Evolutionary conservation across 2,797 vertebrate genomes (phyloP), one percentile per base, ranked within the genome.

Genomic region (Notolabrus celidotus): DNA sequence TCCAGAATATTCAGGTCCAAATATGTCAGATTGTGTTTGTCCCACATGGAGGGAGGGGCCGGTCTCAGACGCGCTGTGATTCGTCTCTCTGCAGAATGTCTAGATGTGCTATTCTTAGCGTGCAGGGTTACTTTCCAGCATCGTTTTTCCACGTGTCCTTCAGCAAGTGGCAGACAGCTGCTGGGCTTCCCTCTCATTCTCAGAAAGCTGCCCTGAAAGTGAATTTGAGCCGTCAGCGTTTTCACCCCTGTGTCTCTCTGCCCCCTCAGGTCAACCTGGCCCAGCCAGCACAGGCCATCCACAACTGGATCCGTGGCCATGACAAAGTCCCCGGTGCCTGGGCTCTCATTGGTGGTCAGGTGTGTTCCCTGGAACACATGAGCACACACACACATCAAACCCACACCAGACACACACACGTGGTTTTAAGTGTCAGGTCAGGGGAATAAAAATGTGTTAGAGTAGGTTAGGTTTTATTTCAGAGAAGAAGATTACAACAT

Each of bases 271-370:
- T 98, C 70, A 91, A 91, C 74, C 94, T 96, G 92, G 91, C 95
- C 70, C 96, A 95, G 80, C 86, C 97, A 34, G 96, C 97, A 2
- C 79, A 91, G 78, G 92, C 80, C 84, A 95, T 99, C 74, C 98
- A 99, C 87, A 97, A 99, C 71, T 99, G 98, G 98, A 97, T 99
- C 82, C 94, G 97, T 16, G 97, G 97, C 45, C 97, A 99, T 57
- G 98, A 99, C 89, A 99, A 99, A 94, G 96, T 99, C 33, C 98
- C 98, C 5, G 97, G 98, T 55, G 97, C 98, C 10, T 98, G 96
- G 97, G 77, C 95, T 1, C 82, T 92, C 79, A 94, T 99, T 50
- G 91, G 92, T 42, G 95, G 92, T 52, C 95, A 97, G 95, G 98
- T 99, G 91, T 0, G 89, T 85, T 71, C 80, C 25, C 56, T 31